These are phyloP conservation scores for Alethe castanea DNA, from an alignment of 2,113 vertebrate genomes.

Conservation along the genomic window DNA sequence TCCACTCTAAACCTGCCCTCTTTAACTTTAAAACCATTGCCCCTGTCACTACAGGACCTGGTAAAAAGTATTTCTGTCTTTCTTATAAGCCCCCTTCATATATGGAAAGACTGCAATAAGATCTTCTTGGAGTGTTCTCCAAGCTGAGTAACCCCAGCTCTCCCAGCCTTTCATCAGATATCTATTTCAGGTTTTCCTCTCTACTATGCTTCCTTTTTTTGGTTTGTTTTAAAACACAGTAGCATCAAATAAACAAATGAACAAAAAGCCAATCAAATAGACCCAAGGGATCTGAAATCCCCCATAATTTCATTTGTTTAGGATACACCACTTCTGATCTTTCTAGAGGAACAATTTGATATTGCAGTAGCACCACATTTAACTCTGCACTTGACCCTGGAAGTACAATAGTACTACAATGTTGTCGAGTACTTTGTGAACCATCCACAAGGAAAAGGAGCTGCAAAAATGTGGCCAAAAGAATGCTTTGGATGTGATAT, in stretches of 20 bases:
- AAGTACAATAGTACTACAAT: neutral
- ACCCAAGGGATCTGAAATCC: neutral
- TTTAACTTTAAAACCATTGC: neutral
- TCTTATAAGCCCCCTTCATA: neutral
- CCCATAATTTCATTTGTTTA: neutral
- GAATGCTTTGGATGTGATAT: constrained; percentile 1
- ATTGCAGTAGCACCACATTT: neutral
- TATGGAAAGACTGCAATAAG: neutral
- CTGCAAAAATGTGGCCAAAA: neutral
- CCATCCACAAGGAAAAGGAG: constrained; percentile 35
- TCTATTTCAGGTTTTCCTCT: neutral
- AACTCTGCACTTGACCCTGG: neutral
- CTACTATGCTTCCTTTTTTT: neutral
- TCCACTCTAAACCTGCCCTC: neutral
- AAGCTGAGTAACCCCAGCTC: neutral
- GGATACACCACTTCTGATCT: neutral
- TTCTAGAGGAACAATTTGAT: neutral
- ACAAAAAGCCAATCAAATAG: neutral
- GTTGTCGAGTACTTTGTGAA: neutral
- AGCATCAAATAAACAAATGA: neutral
- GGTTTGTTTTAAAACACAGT: neutral
- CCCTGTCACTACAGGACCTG: neutral
- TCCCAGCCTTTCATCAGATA: neutral
- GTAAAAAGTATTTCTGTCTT: neutral
- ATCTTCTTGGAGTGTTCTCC: neutral